Evolutionary conservation across 2,113 vertebrate genomes (phyloP).

Genomic region (Thalassoma bifasciatum): DNA sequence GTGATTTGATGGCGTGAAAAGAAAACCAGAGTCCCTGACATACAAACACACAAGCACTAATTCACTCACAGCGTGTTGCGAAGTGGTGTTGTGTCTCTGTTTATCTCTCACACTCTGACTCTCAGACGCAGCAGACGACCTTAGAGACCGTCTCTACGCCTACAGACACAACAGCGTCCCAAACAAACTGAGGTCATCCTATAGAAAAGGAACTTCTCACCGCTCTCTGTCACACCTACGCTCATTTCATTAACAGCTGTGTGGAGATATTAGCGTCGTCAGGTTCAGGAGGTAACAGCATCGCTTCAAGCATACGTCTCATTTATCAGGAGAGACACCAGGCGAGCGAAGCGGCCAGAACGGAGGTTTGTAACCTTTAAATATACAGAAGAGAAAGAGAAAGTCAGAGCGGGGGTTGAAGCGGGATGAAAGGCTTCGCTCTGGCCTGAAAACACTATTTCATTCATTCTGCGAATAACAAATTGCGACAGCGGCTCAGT

Average conservation of each 20-base stretch:
- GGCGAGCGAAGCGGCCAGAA: neutral
- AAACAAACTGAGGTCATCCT: conserved; percentile 67
- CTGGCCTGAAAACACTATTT: neutral
- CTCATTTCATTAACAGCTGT: conserved; percentile 70
- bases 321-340: conserved; percentile 45
- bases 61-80: conserved; percentile 17
- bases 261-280: conserved; percentile 53
- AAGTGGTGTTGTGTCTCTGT: conserved; percentile 3
- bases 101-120: conserved; percentile 36
- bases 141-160: conserved; percentile 63
- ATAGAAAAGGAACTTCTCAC: conserved; percentile 37
- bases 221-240: conserved; percentile 22
- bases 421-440: neutral
- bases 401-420: neutral
- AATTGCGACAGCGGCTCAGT: conserved; percentile 14
- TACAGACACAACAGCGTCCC: conserved; percentile 56
- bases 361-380: too few species aligned
- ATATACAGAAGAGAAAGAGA: neutral
- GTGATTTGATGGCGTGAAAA: too few species aligned
- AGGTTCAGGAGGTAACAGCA: conserved; percentile 16
- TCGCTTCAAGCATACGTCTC: conserved; percentile 19
- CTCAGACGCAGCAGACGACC: conserved; percentile 32
- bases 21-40: neutral
- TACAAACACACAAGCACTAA: neutral
- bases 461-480: neutral